phyloP scores from a whole-genome alignment of 2,797 vertebrate genomes.

The Schizothorax lantsangensis region DNA sequence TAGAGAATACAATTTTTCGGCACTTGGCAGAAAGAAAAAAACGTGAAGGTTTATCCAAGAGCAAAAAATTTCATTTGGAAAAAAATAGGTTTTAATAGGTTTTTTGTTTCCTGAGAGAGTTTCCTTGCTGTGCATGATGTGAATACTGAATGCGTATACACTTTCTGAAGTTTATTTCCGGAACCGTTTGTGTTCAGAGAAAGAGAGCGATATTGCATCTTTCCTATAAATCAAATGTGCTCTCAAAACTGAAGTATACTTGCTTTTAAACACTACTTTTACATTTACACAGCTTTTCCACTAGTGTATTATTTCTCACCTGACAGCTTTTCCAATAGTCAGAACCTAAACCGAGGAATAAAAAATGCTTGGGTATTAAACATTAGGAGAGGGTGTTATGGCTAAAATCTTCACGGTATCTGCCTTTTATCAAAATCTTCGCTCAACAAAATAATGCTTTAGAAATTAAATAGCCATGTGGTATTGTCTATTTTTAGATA shows the following conservation, averaged over 20 bases:
- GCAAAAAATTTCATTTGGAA: background rate
- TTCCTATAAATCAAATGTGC: background rate
- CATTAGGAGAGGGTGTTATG: background rate
- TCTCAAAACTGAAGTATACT: slow-evolving; percentile 15
- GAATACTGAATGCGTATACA: slow-evolving; percentile 10
- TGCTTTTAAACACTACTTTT: slow-evolving; percentile 12
- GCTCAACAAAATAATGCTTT: background rate
- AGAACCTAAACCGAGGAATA: background rate
- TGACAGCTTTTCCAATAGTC: background rate
- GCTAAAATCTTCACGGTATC: background rate
- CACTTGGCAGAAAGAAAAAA: background rate
- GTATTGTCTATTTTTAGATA: background rate
- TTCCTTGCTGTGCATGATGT: background rate
- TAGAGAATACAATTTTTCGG: slow-evolving; percentile 25
- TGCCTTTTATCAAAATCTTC: background rate
- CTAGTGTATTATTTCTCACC: background rate
- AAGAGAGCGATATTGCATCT: background rate
- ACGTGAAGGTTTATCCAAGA: slow-evolving; percentile 16
- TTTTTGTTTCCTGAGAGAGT: slow-evolving; percentile 17
- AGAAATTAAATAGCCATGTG: background rate
- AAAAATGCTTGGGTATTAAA: background rate
- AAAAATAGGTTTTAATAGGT: slow-evolving; percentile 31
- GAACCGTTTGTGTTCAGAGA: background rate
- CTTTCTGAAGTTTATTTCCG: slow-evolving; percentile 30
- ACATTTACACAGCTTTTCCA: slow-evolving; percentile 5